Evolutionary conservation across 2,797 vertebrate genomes (phyloP).

Genomic region (Prunella strophiata): DNA sequence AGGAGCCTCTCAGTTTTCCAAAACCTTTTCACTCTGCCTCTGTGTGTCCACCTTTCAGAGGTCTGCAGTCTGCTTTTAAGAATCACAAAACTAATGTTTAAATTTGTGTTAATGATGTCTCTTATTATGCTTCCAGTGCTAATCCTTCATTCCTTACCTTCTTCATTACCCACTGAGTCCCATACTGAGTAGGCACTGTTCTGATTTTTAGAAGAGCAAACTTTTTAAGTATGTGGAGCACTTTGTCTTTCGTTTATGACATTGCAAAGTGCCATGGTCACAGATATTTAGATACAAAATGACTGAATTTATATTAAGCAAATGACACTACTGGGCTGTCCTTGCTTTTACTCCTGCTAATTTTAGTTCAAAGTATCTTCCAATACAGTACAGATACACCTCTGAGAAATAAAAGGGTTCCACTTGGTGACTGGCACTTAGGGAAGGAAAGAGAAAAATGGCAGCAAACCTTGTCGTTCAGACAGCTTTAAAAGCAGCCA

Average conservation of each 20-base stretch:
- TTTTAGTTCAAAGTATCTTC: not conserved
- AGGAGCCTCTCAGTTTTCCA: not conserved
- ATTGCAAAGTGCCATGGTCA: not conserved
- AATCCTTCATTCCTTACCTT: not conserved
- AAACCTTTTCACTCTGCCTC: not conserved
- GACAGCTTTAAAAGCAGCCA: slow-evolving; percentile 12
- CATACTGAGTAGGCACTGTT: not conserved
- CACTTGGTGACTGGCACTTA: not conserved
- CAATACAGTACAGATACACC: not conserved
- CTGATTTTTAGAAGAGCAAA: not conserved
- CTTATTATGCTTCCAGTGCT: not conserved
- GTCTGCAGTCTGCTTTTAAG: not conserved
- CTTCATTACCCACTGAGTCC: not conserved
- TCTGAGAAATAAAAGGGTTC: not conserved
- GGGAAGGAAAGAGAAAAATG: slow-evolving; percentile 15
- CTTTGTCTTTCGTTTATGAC: not conserved
- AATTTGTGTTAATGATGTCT: not conserved
- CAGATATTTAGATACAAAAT: not conserved
- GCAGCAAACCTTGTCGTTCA: slow-evolving; percentile 6
- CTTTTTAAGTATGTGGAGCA: not conserved
- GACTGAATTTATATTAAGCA: not conserved
- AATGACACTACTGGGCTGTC: not conserved
- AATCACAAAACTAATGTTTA: not conserved
- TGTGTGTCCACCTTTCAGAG: not conserved
- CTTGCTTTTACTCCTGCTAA: not conserved